Evolutionary conservation across 2,888 invertebrate genomes (phyloP).

Genomic region (Spicauda simplicius): DNA sequence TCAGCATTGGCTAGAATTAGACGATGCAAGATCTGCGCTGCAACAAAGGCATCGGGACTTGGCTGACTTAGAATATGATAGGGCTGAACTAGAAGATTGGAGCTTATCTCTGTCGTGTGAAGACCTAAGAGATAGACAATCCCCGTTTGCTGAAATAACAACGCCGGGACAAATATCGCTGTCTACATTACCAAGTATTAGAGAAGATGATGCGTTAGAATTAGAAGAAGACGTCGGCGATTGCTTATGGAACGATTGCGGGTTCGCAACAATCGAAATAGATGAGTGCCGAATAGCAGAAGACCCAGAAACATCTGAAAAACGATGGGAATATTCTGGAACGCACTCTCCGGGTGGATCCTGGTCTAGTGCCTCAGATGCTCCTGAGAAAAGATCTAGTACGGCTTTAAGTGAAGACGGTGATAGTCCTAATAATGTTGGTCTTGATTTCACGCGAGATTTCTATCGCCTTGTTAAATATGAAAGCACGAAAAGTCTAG

Average conservation of each 20-base stretch:
- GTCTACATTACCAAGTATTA: slow-evolving; percentile 88
- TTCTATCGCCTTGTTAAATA: slow-evolving; percentile 92
- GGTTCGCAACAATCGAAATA: slow-evolving; percentile 88
- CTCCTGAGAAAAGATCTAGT: slow-evolving; percentile 88
- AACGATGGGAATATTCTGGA: slow-evolving; percentile 87
- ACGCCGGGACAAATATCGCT: slow-evolving; percentile 87
- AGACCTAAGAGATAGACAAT: slow-evolving; percentile 85
- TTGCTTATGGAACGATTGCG: slow-evolving; percentile 90
- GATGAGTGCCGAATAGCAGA: slow-evolving; percentile 86
- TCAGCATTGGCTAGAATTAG: slow-evolving; percentile 90
- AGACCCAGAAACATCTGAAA: slow-evolving; percentile 76
- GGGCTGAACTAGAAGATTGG: slow-evolving; percentile 92
- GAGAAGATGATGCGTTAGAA: slow-evolving; percentile 89
- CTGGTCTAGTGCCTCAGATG: slow-evolving; percentile 84
- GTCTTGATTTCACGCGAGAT: slow-evolving; percentile 91
- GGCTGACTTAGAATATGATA: slow-evolving; percentile 89
- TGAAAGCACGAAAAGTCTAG: slow-evolving; percentile 91
- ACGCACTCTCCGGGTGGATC: slow-evolving; percentile 86
- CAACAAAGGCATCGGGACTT: slow-evolving; percentile 89
- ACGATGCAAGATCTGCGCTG: slow-evolving; percentile 88
- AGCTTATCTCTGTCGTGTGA: slow-evolving; percentile 89
- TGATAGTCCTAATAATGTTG: slow-evolving; percentile 86
- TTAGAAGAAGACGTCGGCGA: slow-evolving; percentile 90
- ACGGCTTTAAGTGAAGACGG: slow-evolving; percentile 89
- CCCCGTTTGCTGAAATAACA: slow-evolving; percentile 78